Base-by-base conservation (phyloP, 2,888 invertebrate genomes). In the Watsonalla binaria region DNA sequence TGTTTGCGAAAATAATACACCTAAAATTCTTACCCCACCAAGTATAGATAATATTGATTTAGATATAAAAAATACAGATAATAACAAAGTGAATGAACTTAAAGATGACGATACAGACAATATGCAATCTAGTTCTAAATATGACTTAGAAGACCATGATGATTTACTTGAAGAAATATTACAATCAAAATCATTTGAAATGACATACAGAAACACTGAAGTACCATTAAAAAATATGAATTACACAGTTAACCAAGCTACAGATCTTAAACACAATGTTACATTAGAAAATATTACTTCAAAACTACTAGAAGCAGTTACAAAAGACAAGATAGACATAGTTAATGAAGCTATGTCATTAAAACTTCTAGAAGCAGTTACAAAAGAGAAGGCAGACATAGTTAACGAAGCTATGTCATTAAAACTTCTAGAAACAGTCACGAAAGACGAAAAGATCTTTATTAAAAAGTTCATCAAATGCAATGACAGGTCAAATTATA, bases 381-480 rank as follows among this genome's bases (percentile, higher is more conserved):
- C 61, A 39, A 66, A 65, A 51, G 66, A 77, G n/a, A n/a, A n/a
- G n/a, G 37, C 68, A 68, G 11, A 79, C 24, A 24, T 2, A 24
- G 24, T 24, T 24, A 1, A 24, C 24, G 4, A 24, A 24, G 24
- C 24, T 24, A 45, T 35, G n/a, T n/a, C n/a, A n/a, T 51, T 46
- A 33, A 60, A 9, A 42, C 7, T 47, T 2, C 24, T 65, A 5
- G 56, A 61, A 46, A 58, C 72, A 0, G 56, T 72, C 0, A 67
- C 61, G 39, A 66, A 65, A 51, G 66, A 77, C 42, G 68, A 68
- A 11, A 79, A 78, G 46, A 14, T 53, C 0, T 74, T 70, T n/a
- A 60, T 54, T 45, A 76, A 74, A 5, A 58, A 55, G 8, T 7
- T 58, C 5, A n/a, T 61, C 0, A 67, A 63, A 55, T 61, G 59